Conservation (phyloP, 2,888 invertebrate species). For the Xestia c-nigrum region DNA sequence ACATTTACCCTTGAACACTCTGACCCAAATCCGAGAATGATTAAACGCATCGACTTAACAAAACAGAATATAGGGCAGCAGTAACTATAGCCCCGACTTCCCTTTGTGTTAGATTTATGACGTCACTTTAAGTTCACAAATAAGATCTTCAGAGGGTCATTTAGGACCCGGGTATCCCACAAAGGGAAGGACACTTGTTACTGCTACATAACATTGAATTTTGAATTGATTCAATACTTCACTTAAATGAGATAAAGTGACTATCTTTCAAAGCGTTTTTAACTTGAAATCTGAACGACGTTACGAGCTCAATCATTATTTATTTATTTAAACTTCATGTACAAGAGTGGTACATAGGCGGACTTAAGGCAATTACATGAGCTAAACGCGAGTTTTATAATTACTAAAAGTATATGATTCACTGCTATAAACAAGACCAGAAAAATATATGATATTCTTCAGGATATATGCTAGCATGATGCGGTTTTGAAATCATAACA, state of each 20-base stretch:
- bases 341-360: no score
- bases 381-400: no score
- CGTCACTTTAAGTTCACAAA: conserved; percentile 25
- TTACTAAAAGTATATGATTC: no score
- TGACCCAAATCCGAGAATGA: neutral
- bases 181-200: neutral
- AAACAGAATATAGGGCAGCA: conserved; percentile 22
- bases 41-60: conserved; percentile 26
- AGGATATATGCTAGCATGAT: no score
- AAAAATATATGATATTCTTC: no score
- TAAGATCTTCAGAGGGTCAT: conserved; percentile 15
- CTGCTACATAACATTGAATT: neutral
- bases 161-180: neutral
- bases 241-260: neutral
- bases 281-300: neutral
- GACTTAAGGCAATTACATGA: no score
- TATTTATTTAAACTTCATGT: no score
- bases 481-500: no score
- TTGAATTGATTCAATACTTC: neutral
- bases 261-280: neutral
- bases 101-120: conserved; percentile 39
- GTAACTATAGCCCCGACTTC: conserved; percentile 1
- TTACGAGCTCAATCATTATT: neutral
- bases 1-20: neutral
- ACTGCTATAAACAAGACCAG: no score